These are phyloP conservation scores for Ptiloglossa arizonensis DNA, from an alignment of 1,140 invertebrate species.

Conservation along the genomic window DNA sequence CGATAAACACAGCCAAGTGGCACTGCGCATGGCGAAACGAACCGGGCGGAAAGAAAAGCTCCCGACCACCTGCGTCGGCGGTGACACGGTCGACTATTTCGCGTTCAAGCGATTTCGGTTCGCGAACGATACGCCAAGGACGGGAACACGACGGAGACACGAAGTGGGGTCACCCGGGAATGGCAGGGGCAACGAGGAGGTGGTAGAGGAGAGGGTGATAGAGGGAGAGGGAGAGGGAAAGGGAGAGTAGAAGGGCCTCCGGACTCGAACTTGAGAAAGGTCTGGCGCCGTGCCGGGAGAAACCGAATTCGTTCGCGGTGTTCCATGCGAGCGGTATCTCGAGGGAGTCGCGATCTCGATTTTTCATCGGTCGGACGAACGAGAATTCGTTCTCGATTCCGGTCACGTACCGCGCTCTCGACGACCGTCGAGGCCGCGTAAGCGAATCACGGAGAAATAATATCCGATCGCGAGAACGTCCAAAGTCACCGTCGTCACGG, in stretches of 20 bases:
- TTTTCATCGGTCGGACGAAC: slow-evolving; percentile 42
- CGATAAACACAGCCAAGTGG: slow-evolving; percentile 20
- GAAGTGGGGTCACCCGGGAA: slow-evolving; percentile 40
- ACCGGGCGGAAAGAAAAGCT: slow-evolving; percentile 35
- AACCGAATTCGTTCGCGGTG: slow-evolving; percentile 29
- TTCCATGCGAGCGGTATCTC: slow-evolving; percentile 18
- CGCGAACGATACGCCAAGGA: slow-evolving; percentile 64
- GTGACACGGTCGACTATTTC: slow-evolving; percentile 14
- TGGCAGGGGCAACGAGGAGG: slow-evolving; percentile 17
- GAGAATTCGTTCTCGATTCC: slow-evolving; percentile 36
- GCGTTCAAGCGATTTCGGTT: slow-evolving; percentile 30
- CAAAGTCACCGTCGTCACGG: too few relatives aligned
- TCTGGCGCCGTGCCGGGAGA: slow-evolving; percentile 43
- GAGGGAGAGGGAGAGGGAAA: not conserved
- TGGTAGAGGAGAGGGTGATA: slow-evolving; percentile 31
- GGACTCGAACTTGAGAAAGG: slow-evolving; percentile 41
- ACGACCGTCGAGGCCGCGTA: not conserved
- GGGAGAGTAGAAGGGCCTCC: slow-evolving; percentile 27
- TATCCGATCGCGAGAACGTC: slow-evolving; percentile 1
- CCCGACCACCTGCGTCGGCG: slow-evolving; percentile 48
- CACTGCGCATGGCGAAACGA: slow-evolving; percentile 50
- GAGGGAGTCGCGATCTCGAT: slow-evolving; percentile 38
- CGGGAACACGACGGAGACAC: slow-evolving; percentile 8
- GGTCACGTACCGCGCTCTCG: slow-evolving; percentile 31
- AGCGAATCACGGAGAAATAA: not conserved